Base-by-base conservation (phyloP, 2,113 vertebrate species). In the Penelope pileata region DNA sequence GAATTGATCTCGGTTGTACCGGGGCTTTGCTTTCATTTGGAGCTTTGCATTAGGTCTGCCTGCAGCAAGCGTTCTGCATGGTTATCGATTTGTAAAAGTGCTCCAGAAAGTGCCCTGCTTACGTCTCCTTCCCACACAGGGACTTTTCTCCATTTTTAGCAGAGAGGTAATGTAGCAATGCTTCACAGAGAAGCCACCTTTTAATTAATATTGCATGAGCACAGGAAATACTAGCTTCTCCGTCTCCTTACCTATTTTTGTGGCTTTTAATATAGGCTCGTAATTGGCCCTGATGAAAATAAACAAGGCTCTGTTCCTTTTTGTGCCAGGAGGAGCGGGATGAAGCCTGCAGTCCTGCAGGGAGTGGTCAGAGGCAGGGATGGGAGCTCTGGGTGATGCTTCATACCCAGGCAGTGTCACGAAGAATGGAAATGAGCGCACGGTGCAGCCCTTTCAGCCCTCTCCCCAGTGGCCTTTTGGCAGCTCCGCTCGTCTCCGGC, bases 121-220 rank as follows among this genome's bases (percentile, higher is more conserved):
- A 73, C 64, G 47, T 67, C 26, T 77, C 83, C 78, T 90, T 94
- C 78, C 83, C 73, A 48, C 91, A 92, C n/a, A 66, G 94, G 96
- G 94, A 88, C 96, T 96, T 60, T 45, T n/a, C 76, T 83, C 95
- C 72, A 56, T 94, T 97, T 98, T 97, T 95, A 97, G 96, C 96
- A 80, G 78, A 74, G 85, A 96, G 94, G 74, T 97, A 97, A 96
- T 95, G 30, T 83, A 95, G 80, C 58, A 88, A 18, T 90, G 90
- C 74, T 95, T 97, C 82, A 59, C 45, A 94, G 36, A 91, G 74
- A 85, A 90, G 77, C 78, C 96, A 40, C 93, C 87, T 96, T 94
- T 93, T 80, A 81, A 86, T 98, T 96, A 98, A 98, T 98, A 98
- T 97, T 98, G 88, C 81, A 98, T 98, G 92, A 97, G 67, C 50